phyloP scores from a whole-genome alignment of 2,797 vertebrate genomes.

The Scolopax bukidnonensis region DNA sequence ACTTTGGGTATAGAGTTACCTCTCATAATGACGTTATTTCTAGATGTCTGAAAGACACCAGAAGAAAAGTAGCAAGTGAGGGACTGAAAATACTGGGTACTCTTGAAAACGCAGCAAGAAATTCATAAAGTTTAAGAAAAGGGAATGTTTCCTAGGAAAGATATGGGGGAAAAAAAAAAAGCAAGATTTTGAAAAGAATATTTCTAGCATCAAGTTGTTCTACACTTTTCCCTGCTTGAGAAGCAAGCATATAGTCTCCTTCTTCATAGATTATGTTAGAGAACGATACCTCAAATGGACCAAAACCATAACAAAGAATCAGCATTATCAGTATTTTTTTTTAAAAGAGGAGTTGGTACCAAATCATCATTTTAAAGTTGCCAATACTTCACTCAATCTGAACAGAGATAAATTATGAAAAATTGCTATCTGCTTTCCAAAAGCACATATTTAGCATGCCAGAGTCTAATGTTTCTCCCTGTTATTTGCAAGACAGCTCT shows the following conservation, averaged over 20 bases:
- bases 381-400: not conserved
- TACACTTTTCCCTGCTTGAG: not conserved
- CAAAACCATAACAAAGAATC: not conserved
- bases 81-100: not conserved
- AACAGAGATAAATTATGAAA: not conserved
- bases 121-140: not conserved
- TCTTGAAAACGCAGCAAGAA: not conserved
- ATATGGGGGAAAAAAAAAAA: not conserved
- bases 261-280: not conserved
- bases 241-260: not conserved
- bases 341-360: not conserved
- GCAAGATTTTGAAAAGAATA: not conserved
- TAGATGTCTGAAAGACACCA: conserved; percentile 40
- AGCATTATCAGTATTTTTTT: not conserved
- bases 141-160: not conserved
- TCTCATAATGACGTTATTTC: conserved; percentile 33
- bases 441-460: not conserved
- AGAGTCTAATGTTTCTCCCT: not conserved
- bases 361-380: not conserved
- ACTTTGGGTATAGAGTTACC: conserved; percentile 5
- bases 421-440: not conserved
- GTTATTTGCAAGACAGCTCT: not conserved
- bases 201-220: not conserved
- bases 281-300: not conserved
- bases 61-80: conserved; percentile 16